Base-by-base conservation (phyloP, 2,113 vertebrate species). In the Hyperopisus bebe region DNA sequence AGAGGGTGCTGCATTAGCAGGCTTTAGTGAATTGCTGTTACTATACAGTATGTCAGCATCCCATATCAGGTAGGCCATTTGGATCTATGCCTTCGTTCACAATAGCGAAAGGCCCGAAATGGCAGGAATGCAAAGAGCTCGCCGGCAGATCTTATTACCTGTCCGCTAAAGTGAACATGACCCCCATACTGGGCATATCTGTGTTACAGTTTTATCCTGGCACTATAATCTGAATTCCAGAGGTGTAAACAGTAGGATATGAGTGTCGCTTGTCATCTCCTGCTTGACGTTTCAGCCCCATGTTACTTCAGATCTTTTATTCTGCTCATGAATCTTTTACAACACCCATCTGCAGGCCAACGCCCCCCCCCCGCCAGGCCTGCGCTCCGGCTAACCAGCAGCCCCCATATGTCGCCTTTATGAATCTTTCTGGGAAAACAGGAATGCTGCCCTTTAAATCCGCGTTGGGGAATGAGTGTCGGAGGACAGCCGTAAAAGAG, bases 311-410 rank as follows among this genome's bases (percentile, higher is more conserved):
- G 95, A 96, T 97, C 95, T 96, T 94, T 95, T 95, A 96, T 89
- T 92, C 93, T 92, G 62, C 95, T 97, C 96, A 97, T 97, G 95
- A 97, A 97, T 97, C 96, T 97, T 97, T 97, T 96, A 97, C 95
- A 96, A 94, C 96, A 97, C 95, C 96, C 97, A 97, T 97, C 97
- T 97, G 97, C 95, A 95, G 95, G 94, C 95, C 93, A 92, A 95
- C 93, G 93, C 94, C 95, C 94, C 1, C 70, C 66, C 31, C 94
- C 94, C 93, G 91, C 93, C 92, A 95, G 95, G 91, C 95, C 94
- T 92, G 92, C 92, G 93, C 96, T 97, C 95, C 96, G 96, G 95
- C 95, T 96, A 95, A 96, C 95, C 96, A 96, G 95, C 95, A 95
- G 95, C 90, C 95, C 90, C 96, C 96, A 96, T 96, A 96, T 97